Evolutionary conservation across 2,888 invertebrate genomes (phyloP).

Genomic region (Dendrolimus houi): DNA sequence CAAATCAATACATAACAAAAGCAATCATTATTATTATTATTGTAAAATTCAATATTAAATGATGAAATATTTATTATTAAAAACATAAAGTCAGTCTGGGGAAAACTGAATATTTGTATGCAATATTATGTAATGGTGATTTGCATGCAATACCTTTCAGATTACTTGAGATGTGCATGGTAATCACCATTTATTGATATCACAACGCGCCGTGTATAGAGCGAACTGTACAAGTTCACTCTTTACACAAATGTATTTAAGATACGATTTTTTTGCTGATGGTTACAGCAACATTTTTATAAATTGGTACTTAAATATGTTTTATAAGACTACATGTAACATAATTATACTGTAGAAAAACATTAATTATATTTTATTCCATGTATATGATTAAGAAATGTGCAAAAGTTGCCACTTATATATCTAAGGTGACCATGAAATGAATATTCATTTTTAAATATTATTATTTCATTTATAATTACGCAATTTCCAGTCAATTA

Average conservation of each 20-base stretch:
- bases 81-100: conserved; percentile 42
- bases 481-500: no score
- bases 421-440: no score
- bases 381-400: no score
- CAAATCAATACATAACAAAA: no score
- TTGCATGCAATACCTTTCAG: conserved; percentile 39
- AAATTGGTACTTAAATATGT: no score
- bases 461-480: no score
- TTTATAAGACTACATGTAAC: not conserved
- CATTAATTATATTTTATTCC: no score
- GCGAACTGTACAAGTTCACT: conserved; percentile 56
- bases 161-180: conserved; percentile 25
- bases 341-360: not conserved
- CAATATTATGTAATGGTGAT: conserved; percentile 49
- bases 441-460: no score
- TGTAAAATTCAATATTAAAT: no score
- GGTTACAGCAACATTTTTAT: conserved; percentile 49
- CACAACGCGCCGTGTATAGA: conserved; percentile 37
- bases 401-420: no score
- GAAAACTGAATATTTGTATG: conserved; percentile 73
- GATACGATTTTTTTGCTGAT: conserved; percentile 26
- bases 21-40: no score
- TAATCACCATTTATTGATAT: conserved; percentile 23
- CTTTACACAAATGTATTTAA: conserved; percentile 39
- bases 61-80: not conserved